Conservation (phyloP, 2,113 vertebrate genomes). For the Callionymus lyra region DNA sequence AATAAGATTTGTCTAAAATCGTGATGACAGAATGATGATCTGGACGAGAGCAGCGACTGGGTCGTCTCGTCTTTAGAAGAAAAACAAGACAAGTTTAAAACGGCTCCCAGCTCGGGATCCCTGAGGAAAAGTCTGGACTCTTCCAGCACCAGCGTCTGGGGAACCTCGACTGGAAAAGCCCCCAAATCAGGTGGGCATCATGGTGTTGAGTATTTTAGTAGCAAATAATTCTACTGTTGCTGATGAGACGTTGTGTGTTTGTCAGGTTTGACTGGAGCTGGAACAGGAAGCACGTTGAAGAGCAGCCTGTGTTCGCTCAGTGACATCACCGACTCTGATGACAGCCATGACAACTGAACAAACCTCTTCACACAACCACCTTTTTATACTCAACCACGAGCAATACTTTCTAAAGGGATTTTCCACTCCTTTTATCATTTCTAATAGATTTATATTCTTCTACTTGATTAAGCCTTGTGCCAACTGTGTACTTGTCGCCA, state of each 20-base stretch:
- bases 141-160: constrained; percentile 73
- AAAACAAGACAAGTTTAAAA: constrained; percentile 41
- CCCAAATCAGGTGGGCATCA: constrained; percentile 68
- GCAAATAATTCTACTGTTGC: not conserved
- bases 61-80: constrained; percentile 78
- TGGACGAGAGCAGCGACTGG: constrained; percentile 76
- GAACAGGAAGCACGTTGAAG: constrained; percentile 75
- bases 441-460: no score
- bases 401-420: constrained; percentile 11
- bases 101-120: constrained; percentile 35
- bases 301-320: constrained; percentile 78
- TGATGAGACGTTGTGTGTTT: not conserved
- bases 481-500: constrained; percentile 13
- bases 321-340: constrained; percentile 80
- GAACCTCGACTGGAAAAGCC: constrained; percentile 48
- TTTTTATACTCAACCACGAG: not conserved
- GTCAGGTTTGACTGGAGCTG: constrained; percentile 71
- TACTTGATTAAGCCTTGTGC: constrained; percentile 21
- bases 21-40: constrained; percentile 42
- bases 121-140: constrained; percentile 66
- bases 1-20: not conserved
- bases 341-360: constrained; percentile 20
- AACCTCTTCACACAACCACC: not conserved
- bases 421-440: no score
- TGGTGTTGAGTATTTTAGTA: not conserved